Base-by-base conservation (phyloP, 1,140 invertebrate species). In the Aphaenogaster ashmeadi region DNA sequence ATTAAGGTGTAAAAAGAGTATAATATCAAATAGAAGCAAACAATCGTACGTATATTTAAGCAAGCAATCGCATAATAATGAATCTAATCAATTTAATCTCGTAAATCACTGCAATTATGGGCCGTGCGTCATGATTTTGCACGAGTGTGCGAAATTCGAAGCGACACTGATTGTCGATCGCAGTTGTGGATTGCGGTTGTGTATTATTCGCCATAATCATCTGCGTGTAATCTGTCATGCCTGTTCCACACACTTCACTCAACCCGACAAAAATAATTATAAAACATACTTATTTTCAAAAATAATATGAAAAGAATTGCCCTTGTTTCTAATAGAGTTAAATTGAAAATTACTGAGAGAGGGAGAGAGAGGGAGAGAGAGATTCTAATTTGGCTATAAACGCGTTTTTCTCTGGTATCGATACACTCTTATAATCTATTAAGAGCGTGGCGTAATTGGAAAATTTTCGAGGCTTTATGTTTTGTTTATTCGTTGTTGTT, bases 111-210 rank as follows among this genome's bases (percentile, higher is more conserved):
- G 2, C 18, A 15, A n/a, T 41, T 52, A 18, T 75, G 11, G 1
- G 15, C n/a, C 27, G 15, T 3, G 56, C 38, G 8, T 47, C 1
- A 33, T 0, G 5, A 62, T 62, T 8, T 47, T 18, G 15, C 11
- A 15, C 33, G 41, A 62, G 38, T 7, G 15, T 13, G n/a, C 3
- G 21, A 58, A 58, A 78, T 50, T 62, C 41, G 27, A 44, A 62
- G 2, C 38, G 41, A 77, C 6, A 21, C n/a, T 60, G 54, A 78
- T 78, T 47, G 50, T 78, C 15, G 21, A 21, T 47, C 62, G 15
- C 41, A 21, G 15, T 77, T 60, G 58, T 15, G 56, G 3, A 0
- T 54, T 72, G 27, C 18, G 21, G 54, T 27, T 27, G 5, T 77
- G 3, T 11, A 78, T 78, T 9, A 41, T 60, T 60, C n/a, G n/a